Conservation (phyloP, 1,140 invertebrate species). For the Diachasma alloeum region DNA sequence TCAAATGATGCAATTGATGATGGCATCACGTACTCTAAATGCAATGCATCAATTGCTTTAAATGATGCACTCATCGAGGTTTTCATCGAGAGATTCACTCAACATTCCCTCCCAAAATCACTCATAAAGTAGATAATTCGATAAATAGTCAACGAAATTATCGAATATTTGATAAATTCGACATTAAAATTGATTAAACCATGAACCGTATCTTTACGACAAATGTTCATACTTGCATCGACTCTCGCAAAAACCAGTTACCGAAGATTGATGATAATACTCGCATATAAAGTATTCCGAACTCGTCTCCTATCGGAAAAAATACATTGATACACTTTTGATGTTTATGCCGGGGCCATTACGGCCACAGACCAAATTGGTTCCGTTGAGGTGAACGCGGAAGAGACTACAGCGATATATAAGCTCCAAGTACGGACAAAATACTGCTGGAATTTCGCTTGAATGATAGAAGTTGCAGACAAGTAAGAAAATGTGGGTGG, state of each 20-base stretch:
- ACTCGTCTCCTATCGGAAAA: not conserved
- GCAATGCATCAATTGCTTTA: too few species aligned
- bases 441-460: not conserved
- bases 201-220: not conserved
- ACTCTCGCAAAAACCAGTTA: not conserved
- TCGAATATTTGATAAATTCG: too few species aligned
- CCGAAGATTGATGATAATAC: not conserved
- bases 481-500: not conserved
- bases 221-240: not conserved
- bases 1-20: too few species aligned
- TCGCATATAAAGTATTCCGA: not conserved
- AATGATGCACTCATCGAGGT: too few species aligned
- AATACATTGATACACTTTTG: not conserved
- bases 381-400: not conserved
- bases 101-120: too few species aligned
- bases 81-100: too few species aligned
- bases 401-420: not conserved
- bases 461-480: constrained; percentile 1
- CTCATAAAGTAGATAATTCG: too few species aligned
- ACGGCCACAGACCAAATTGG: not conserved
- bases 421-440: not conserved
- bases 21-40: too few species aligned
- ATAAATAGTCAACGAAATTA: too few species aligned
- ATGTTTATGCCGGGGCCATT: not conserved
- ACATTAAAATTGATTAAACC: too few species aligned